Percentiles rank a stretch among this genome's conserved stretches.
Conservation (phyloP, 2,888 invertebrate species). For the Troilus luridus region DNA sequence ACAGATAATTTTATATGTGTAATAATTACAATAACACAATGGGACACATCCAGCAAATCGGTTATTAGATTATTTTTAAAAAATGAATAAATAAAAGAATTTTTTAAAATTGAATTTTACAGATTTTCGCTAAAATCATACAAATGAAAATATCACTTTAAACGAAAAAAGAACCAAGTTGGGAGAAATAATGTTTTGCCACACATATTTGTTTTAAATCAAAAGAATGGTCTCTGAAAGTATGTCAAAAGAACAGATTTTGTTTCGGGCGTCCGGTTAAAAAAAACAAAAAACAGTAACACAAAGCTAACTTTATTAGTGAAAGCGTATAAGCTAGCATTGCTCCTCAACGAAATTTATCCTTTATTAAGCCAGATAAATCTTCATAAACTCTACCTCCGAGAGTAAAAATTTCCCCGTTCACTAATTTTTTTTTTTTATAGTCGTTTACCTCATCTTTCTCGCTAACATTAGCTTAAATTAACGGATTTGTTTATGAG, state of each 20-base stretch:
- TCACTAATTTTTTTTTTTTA: conserved; percentile 9
- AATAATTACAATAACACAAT: too few species aligned
- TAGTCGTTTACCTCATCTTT: background rate
- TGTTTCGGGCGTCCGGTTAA: too few species aligned
- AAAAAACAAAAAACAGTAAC: background rate
- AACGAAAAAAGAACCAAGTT: too few species aligned
- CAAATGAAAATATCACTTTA: too few species aligned
- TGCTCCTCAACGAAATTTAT: background rate
- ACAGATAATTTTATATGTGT: too few species aligned
- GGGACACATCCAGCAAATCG: too few species aligned
- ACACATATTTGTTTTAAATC: background rate
- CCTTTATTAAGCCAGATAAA: conserved; percentile 9
- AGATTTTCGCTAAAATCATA: too few species aligned
- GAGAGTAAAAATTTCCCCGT: background rate
- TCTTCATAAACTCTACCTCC: background rate
- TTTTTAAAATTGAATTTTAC: too few species aligned
- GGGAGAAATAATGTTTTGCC: background rate
- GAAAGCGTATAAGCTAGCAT: background rate
- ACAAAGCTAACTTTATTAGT: conserved; percentile 6
- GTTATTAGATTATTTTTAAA: too few species aligned
- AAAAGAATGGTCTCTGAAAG: background rate
- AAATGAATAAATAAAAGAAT: too few species aligned
- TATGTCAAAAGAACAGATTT: background rate
- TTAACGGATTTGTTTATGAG: background rate
- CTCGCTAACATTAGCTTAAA: background rate